Conservation (phyloP, 2,888 invertebrate species). For the Caenorhabditis sp. region DNA sequence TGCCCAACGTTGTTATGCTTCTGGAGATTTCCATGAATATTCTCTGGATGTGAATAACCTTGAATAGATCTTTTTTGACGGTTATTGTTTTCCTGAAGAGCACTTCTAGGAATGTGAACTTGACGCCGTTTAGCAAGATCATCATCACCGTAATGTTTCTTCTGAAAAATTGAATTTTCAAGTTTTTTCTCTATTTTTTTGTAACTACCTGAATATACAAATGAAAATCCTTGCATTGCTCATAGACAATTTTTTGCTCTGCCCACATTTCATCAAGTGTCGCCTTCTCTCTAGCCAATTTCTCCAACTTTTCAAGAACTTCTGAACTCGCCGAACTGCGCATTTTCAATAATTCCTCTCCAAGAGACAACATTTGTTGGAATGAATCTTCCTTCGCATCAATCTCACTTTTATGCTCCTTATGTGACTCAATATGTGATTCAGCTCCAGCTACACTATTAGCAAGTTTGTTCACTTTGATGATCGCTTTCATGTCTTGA, state of each 20-base stretch:
- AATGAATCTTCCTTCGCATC: slow-evolving; percentile 97
- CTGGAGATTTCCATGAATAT: slow-evolving; percentile 77
- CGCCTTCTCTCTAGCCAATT: slow-evolving; percentile 78
- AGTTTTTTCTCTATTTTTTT: neutral
- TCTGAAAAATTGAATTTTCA: slow-evolving; percentile 72
- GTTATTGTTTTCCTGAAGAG: slow-evolving; percentile 91
- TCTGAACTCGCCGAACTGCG: slow-evolving; percentile 88
- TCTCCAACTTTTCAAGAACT: slow-evolving; percentile 75
- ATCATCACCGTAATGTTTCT: slow-evolving; percentile 96
- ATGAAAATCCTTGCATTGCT: slow-evolving; percentile 99
- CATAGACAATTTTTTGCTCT: slow-evolving; percentile 91
- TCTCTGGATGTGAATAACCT: slow-evolving; percentile 85
- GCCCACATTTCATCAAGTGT: slow-evolving; percentile 91
- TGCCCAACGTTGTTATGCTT: slow-evolving; percentile 78
- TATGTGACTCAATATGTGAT: slow-evolving; percentile 89
- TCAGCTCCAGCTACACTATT: slow-evolving; percentile 99
- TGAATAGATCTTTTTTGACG: slow-evolving; percentile 98
- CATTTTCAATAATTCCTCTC: slow-evolving; percentile 84
- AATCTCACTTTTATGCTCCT: slow-evolving; percentile 96
- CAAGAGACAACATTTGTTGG: slow-evolving; percentile 85
- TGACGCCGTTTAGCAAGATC: slow-evolving; percentile 93
- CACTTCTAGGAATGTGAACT: slow-evolving; percentile 83
- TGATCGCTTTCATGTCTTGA: slow-evolving; percentile 81
- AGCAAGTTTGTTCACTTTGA: slow-evolving; percentile 95
- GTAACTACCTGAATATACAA: slow-evolving; percentile 83